Conservation (phyloP, 2,113 vertebrate species). For the Passer montanus region DNA sequence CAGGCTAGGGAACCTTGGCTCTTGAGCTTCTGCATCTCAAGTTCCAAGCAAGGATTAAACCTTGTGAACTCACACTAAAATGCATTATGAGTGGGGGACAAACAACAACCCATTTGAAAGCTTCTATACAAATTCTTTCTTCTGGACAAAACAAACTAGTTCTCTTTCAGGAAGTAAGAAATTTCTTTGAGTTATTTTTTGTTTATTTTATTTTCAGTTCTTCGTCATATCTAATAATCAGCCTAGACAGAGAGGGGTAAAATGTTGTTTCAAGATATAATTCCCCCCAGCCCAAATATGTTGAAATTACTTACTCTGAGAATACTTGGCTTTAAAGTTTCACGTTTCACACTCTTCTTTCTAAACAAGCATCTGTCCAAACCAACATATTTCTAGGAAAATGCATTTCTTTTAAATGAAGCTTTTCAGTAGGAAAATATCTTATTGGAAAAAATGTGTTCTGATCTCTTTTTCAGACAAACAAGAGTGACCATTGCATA, state of each 20-base stretch:
- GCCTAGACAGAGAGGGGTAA: background rate
- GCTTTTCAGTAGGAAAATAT: background rate
- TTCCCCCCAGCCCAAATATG: background rate
- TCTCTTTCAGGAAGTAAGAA: background rate
- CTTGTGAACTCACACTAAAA: background rate
- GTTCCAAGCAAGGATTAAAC: background rate
- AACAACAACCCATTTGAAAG: background rate
- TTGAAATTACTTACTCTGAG: background rate
- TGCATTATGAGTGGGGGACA: background rate
- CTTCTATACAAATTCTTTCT: background rate
- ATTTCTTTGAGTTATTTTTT: background rate
- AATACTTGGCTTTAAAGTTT: background rate
- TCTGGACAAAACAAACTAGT: background rate
- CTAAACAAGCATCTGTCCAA: background rate
- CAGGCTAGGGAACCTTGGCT: background rate
- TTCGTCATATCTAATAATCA: background rate
- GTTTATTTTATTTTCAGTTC: background rate
- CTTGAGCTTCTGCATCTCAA: background rate
- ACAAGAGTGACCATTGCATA: background rate
- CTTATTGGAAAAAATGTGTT: background rate
- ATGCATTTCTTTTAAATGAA: constrained; percentile 4
- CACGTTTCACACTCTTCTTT: background rate
- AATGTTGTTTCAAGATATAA: background rate
- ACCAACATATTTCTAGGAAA: constrained; percentile 38
- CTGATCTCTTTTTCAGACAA: constrained; percentile 6